Evolutionary conservation across 2,797 vertebrate genomes (phyloP).

Genomic region (Leptoclinus maculatus): DNA sequence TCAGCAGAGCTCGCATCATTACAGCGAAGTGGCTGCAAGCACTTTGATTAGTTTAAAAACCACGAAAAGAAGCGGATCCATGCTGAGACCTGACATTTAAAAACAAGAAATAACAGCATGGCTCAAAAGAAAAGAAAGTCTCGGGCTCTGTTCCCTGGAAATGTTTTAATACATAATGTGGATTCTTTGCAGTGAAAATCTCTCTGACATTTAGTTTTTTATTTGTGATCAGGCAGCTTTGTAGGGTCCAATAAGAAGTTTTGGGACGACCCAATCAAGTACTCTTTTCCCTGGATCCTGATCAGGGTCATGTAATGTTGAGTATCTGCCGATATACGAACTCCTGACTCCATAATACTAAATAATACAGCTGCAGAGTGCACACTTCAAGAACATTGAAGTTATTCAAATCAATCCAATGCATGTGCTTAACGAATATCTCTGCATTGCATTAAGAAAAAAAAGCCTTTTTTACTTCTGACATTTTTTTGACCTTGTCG

Average conservation of each 20-base stretch:
- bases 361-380: neutral
- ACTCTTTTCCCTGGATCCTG: neutral
- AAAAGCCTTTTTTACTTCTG: neutral
- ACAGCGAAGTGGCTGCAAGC: constrained; percentile 52
- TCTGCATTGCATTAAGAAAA: neutral
- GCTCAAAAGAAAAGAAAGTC: neutral
- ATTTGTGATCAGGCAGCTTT: neutral
- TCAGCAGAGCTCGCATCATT: constrained; percentile 44
- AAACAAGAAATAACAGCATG: constrained; percentile 8
- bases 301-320: too few relatives aligned
- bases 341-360: neutral
- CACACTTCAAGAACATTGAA: neutral
- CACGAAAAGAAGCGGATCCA: constrained; percentile 34
- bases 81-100: constrained; percentile 61
- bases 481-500: neutral
- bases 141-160: constrained; percentile 4
- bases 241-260: neutral
- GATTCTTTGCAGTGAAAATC: neutral
- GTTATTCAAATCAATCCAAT: neutral
- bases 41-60: constrained; percentile 51
- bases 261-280: neutral
- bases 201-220: neutral
- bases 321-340: neutral
- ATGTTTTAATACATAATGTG: neutral
- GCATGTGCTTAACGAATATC: neutral